Base-by-base conservation (phyloP, 2,797 vertebrate genomes). In the Ptychadena robeensis region DNA sequence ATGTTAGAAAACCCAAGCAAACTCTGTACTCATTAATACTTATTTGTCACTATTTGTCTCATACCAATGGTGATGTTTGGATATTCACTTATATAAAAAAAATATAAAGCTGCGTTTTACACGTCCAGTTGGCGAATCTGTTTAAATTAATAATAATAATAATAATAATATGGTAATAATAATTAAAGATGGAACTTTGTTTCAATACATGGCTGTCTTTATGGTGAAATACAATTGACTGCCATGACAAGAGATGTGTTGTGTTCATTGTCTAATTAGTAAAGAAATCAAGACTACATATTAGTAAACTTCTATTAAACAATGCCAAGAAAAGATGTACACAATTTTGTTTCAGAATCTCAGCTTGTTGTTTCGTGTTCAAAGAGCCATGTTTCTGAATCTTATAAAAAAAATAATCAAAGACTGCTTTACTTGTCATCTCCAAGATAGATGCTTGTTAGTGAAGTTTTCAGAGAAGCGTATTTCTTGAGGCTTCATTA, bases 391-490 rank as follows among this genome's bases (percentile, higher is more conserved):
- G 37, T 44, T 40, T 66, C 35, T 44, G 34, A 28, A 32, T 65
- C 9, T n/a, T 40, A 10, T 40, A 64, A 63, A 73, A 74, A n/a
- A 18, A 32, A 35, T 25, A 67, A 77, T 67, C 38, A 77, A 77
- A 77, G 63, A 77, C 18, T 53, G 11, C 27, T 27, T 32, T 30
- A 15, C 63, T 77, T 67, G 28, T 53, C 65, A 22, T 32, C 38
- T 67, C 30, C 14, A 63, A 75, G 27, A 64, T 75, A 34, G 34
- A 69, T 38, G 67, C 67, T 69, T 69, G 35, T 69, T 69, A 69
- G 67, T 11, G 35, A 40, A 69, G 35, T 67, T 18, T 67, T 37
- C 31, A 11, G 32, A 7, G 27, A 37, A 40, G 10, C 10, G 9
- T 35, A 25, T 11, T 69, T 27, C 22, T 40, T 34, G 18, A 32